Evolutionary conservation across 1,140 invertebrate species (phyloP), one percentile per base, ranked within the genome.

Genomic region (Periplaneta americana): DNA sequence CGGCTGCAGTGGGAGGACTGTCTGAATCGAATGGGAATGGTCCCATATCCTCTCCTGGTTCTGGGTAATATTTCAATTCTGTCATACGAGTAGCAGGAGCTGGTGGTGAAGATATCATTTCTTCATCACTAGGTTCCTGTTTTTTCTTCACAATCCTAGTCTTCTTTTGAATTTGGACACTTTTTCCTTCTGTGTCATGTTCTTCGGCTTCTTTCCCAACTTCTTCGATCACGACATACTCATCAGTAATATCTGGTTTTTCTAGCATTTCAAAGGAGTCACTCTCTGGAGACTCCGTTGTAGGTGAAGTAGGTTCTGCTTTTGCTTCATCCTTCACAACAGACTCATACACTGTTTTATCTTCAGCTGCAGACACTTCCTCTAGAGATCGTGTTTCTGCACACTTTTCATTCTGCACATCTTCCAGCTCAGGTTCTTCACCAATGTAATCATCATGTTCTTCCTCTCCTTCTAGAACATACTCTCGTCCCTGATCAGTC

Each of bases 261-360:
- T 96, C 95, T 0, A 96, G 89, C 87, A 96, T 91, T 90, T 97
- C 96, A 89, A 97, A 98, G 35, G 96, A 97, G 87, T 97, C 96
- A 86, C 95, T 95, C 48, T 92, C 94, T 1, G 95, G 95, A 0
- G 96, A 96, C 84, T 96, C 94, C 18, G 87, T 82, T 85, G 85
- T 75, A n/a, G 6, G 48, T 87, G 87, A 13, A 74, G 86, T 88
- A 6, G 79, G 34, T n/a, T 57, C 37, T 39, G 34, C 39, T 34
- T 57, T 80, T 31, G 18, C 17, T 22, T 13, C 34, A 74, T 74
- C 79, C 66, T 80, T 80, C 17, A 75, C 28, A 48, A 84, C 84
- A 35, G 84, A 85, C 85, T 89, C 88, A 83, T 87, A 87, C 39
- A 90, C 84, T 2, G 89, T 88, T 84, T 88, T 88, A 82, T 92